Base-by-base conservation (phyloP, 2,113 vertebrate species). In the Equus quagga region DNA sequence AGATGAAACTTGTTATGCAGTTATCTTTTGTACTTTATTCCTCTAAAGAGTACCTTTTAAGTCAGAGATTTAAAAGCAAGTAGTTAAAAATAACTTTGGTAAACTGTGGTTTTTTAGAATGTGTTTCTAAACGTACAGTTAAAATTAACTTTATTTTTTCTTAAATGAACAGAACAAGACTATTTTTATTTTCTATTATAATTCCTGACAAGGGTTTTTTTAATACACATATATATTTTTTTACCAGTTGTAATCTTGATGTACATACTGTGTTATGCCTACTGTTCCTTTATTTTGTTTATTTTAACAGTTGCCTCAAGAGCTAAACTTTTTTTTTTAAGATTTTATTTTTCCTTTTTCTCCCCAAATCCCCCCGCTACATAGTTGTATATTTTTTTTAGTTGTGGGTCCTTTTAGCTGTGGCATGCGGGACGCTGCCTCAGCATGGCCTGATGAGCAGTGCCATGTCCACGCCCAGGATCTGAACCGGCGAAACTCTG, bases 31-130 rank as follows among this genome's bases (percentile, higher is more conserved):
- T 76, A 81, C 56, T 80, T 51, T 70, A 75, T 78, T 97, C 33
- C 49, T 85, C 82, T 70, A 49, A 60, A 91, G 89, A 86, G 26
- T n/a, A 91, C 64, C 28, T 80, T 94, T 75, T 46, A 92, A 89
- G 31, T 81, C 41, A 82, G 33, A 96, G 54, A 78, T 82, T 89
- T 86, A 70, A 96, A 93, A 91, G 64, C 92, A 11, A 93, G 14
- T 10, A 85, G 73, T 73, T 51, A 91, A 81, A 97, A 98, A 58
- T 67, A 92, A 78, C 62, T 79, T 70, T 78, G 33, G 60, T 94
- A 91, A 92, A 73, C 41, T 82, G 33, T 4, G 19, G 11, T 64
- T 95, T 97, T 92, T 90, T n/a, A 65, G 82, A 96, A 81, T 14
- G 26, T 46, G 56, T 65, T 76, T 86, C 60, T 93, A 28, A 81